Evolutionary conservation across 2,113 vertebrate genomes (phyloP).

Genomic region (Scomber japonicus): DNA sequence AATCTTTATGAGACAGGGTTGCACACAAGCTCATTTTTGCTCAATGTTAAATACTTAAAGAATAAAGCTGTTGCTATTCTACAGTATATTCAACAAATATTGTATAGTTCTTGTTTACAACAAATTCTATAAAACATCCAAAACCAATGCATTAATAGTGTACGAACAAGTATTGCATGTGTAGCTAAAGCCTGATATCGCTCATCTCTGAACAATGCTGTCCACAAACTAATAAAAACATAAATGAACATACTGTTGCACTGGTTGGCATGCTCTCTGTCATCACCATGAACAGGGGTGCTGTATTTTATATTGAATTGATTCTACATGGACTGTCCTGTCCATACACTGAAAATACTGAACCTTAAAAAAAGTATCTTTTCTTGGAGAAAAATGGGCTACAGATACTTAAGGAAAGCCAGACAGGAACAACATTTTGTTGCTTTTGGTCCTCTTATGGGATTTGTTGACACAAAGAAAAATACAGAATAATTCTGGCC

Average conservation of each 20-base stretch:
- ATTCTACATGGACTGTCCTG: not conserved
- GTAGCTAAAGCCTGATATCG: no score
- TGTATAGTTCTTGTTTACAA: not conserved
- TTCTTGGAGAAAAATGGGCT: not conserved
- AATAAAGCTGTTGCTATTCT: no score
- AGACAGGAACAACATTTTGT: not conserved
- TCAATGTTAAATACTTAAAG: not conserved
- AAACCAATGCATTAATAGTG: no score
- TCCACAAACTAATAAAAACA: no score
- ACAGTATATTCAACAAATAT: no score
- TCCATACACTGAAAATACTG: no score
- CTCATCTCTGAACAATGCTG: no score
- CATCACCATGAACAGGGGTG: no score
- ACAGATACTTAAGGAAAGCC: not conserved
- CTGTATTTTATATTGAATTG: not conserved
- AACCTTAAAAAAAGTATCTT: not conserved
- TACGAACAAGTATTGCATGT: no score
- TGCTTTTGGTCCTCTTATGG: not conserved
- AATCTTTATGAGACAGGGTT: not conserved
- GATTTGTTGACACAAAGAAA: not conserved
- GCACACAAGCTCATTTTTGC: not conserved
- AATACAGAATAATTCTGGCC: not conserved
- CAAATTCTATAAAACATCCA: not conserved
- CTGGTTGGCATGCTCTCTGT: no score
- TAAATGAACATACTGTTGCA: no score